Evolutionary conservation across 1,140 invertebrate species (phyloP), one percentile per base, ranked within the genome.

Genomic region (Sarcophaga bullata): DNA sequence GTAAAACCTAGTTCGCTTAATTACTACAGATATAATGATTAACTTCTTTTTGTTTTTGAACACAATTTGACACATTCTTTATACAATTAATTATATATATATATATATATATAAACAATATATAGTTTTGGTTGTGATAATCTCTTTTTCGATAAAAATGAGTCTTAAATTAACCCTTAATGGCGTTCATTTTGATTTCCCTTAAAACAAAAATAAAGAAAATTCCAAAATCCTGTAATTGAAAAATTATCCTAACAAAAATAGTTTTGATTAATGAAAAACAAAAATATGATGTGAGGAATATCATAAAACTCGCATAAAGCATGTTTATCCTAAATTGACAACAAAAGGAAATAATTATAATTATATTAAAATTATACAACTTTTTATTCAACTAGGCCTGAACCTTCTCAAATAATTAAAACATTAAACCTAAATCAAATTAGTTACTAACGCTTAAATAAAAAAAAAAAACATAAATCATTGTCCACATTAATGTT

Each of bases 391-490:
- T 78, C 75, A 68, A 68, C 62, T 68, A 86, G 82, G 48, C 48
- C 19, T 48, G n/a, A 76, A 17, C 80, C 52, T 80, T 52, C 58
- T 80, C 58, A 80, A 80, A 46, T 11, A 62, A 76, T 11, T 11
- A 80, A 46, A 37, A 78, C 50, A 52, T 17, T 50, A 25, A 50
- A 78, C 48, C 75, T 78, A 78, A 78, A 80, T 25, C 54, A 80
- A 62, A 80, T 76, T 78, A 78, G 75, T 78, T 78, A 78, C 75
- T 78, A 78, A 78, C 75, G 75, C 75, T 78, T 78, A 78, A 78
- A 76, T 13, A 37, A 37, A 73, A 73, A 37, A 37, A 73, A 25
- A 17, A 17, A 73, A 25, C 25, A 37, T 76, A 80, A 80, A 62
- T 80, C 52, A 80, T 80, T 80, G 80, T 58, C 75, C 75, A 78